These are phyloP conservation scores for Mimachlamys varia DNA, from an alignment of 2,888 invertebrate genomes.

Conservation along the genomic window DNA sequence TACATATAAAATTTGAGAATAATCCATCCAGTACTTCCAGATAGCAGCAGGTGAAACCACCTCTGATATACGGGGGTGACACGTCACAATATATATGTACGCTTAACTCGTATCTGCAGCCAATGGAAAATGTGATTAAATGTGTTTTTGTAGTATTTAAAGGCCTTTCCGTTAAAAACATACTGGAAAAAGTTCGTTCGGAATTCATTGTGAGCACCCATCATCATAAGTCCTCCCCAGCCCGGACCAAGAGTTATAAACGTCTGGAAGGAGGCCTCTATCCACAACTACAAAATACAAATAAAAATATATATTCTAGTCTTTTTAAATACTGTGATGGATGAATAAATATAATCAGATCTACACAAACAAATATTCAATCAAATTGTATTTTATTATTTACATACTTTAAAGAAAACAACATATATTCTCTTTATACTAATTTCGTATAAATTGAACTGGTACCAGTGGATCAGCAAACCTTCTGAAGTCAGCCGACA, in stretches of 20 bases:
- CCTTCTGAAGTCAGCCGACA: constrained; percentile 15
- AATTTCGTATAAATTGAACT: neutral
- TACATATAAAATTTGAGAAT: no score
- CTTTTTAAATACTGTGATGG: neutral
- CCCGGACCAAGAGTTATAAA: neutral
- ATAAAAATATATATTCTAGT: neutral
- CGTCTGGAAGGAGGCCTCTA: neutral
- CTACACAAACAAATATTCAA: neutral
- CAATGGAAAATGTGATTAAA: no score
- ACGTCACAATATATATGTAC: no score
- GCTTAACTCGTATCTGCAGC: no score
- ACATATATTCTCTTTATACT: neutral
- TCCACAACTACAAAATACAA: neutral
- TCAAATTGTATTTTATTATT: neutral
- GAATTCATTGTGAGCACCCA: neutral
- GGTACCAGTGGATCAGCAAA: constrained; percentile 10
- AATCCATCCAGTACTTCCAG: no score
- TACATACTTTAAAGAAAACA: neutral
- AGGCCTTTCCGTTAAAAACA: neutral
- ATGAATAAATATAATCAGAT: neutral
- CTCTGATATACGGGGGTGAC: no score
- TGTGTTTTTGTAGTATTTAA: no score
- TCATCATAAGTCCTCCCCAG: constrained; percentile 9
- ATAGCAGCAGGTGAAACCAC: no score
- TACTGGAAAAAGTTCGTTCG: neutral